Base-by-base conservation (phyloP, 2,888 invertebrate genomes). In the Phalera bucephala region DNA sequence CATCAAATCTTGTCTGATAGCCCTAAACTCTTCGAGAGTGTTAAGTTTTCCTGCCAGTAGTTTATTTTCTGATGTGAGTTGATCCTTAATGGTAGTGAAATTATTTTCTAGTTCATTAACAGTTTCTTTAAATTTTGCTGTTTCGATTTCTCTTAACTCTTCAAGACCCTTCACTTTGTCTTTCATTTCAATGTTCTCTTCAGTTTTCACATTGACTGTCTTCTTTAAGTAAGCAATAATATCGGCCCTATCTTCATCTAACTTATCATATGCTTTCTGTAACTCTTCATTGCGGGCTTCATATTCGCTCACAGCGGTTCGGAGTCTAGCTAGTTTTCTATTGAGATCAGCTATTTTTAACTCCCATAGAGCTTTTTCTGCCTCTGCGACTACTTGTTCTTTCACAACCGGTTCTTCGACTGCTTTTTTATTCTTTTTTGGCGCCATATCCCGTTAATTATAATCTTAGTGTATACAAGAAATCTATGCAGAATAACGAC, bases 21-120 rank as follows among this genome's bases (percentile, higher is more conserved):
- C 91, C 52, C 96, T 92, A 80, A 97, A 98, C 59, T 97, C 97
- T 75, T 98, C 97, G 44, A 98, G 80, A 0, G 97, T 94, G 58
- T 96, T 96, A 6, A 98, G 74, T 86, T 97, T 97, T 21, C 97
- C 97, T 60, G 94, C 95, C 63, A 92, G 67, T 7, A 97, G 83
- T 84, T 97, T 96, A 36, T 96, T 95, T 91, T 97, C 97, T 0
- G 96, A 95, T 1, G 94, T 95, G 3, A 97, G 85, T 64, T 95
- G 95, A 60, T 95, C 96, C 60, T 95, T 94, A 93, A 94, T 95
- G 15, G 91, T 91, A 31, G 92, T 93, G 61, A 93, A 96, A 71
- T 97, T 92, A 55, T 91, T 89, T 74, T 95, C 91, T 73, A 96
- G 83, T 65, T 94, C 91, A n/a, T 81, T 75, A 13, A 95, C 92